These are phyloP conservation scores for Drosophila picticornis DNA, from an alignment of 2,888 invertebrate species.

Conservation along the genomic window DNA sequence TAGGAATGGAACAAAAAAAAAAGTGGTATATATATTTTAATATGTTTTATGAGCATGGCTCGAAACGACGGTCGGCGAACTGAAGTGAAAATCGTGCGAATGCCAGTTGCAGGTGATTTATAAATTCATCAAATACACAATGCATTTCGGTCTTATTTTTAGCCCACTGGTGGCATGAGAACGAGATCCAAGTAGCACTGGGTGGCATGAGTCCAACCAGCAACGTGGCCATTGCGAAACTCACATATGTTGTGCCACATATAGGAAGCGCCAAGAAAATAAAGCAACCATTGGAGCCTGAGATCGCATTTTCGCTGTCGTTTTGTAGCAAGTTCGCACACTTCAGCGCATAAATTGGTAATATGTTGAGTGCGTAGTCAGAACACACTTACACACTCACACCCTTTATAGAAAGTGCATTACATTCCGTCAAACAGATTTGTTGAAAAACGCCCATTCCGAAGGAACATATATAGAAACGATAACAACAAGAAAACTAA, in stretches of 20 bases:
- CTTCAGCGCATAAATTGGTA: conserved; percentile 76
- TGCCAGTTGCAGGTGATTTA: conserved; percentile 62
- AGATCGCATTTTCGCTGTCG: conserved; percentile 22
- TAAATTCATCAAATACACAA: conserved; percentile 65
- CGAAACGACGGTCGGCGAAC: conserved; percentile 23
- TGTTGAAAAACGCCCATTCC: conserved; percentile 29
- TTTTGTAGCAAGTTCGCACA: conserved; percentile 51
- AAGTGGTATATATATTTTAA: conserved; percentile 54
- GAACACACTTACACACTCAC: conserved; percentile 20
- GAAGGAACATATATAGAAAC: neutral
- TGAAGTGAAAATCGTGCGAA: conserved; percentile 34
- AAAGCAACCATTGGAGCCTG: neutral
- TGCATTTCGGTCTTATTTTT: conserved; percentile 46
- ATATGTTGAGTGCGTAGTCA: conserved; percentile 66
- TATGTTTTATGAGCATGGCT: conserved; percentile 60
- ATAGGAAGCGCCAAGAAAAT: conserved; percentile 2
- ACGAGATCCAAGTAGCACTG: neutral
- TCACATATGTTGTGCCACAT: neutral
- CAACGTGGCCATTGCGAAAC: conserved; percentile 6
- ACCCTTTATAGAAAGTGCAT: conserved; percentile 45
- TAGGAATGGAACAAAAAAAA: conserved; percentile 25
- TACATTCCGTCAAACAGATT: conserved; percentile 55
- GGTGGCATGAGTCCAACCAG: conserved; percentile 14
- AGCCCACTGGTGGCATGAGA: neutral
- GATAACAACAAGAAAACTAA: conserved; percentile 9